phyloP scores from a whole-genome alignment of 2,113 vertebrate genomes.

The Leptocoma aspasia region DNA sequence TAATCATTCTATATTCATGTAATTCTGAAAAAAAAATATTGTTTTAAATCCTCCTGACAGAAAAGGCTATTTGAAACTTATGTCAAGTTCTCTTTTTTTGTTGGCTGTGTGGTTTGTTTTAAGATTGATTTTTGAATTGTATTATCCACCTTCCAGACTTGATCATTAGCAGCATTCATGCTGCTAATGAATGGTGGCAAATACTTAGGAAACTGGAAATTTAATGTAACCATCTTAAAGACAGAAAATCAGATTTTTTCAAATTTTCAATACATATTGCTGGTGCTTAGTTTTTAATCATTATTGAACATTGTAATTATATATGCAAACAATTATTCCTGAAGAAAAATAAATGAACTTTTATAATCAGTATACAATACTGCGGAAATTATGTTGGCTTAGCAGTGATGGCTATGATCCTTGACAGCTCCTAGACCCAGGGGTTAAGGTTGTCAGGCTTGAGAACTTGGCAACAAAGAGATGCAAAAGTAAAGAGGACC shows the following conservation, averaged over 20 bases:
- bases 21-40: not conserved
- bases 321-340: not conserved
- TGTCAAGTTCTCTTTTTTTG: not conserved
- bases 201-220: not conserved
- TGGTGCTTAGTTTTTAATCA: not conserved
- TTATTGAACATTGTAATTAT: not conserved
- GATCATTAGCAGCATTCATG: no score
- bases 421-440: not conserved
- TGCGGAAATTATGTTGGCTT: not conserved
- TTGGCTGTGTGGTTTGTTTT: not conserved
- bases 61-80: not conserved
- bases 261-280: not conserved
- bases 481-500: not conserved
- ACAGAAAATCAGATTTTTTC: not conserved
- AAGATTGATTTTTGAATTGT: not conserved
- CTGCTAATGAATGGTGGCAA: not conserved
- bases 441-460: not conserved
- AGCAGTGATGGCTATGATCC: not conserved
- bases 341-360: not conserved
- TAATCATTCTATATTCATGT: not conserved
- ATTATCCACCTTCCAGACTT: not conserved
- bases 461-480: not conserved
- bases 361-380: not conserved
- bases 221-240: not conserved
- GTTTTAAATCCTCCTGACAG: not conserved